Evolutionary conservation across 2,113 vertebrate species (phyloP), one percentile per base, ranked within the genome.

Genomic region (Ochotona princeps): DNA sequence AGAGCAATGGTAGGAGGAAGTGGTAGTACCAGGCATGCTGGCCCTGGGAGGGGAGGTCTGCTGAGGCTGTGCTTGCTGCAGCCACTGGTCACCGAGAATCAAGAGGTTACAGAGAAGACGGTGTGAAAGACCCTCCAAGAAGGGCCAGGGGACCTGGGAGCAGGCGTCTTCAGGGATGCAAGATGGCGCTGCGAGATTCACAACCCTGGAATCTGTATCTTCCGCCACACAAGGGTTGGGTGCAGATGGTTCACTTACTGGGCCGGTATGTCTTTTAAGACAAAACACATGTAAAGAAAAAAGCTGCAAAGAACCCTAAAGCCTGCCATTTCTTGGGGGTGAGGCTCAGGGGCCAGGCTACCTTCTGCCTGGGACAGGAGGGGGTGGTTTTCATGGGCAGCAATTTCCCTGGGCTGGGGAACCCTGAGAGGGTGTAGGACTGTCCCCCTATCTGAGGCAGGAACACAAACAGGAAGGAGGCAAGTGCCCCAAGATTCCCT

Each of bases 351-450:
- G 38, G 60, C 76, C 17, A 57, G 76, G 49, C 32, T 10, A 6
- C 69, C 28, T 74, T 82, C 35, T 90, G 63, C 73, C 60, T 49
- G 70, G 35, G 49, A 0, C 6, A 15, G 32, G 28, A 54, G 83
- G 79, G 83, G 83, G 86, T 66, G 67, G 89, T 86, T 69, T 66
- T 54, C 89, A 70, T 63, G 21, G 82, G 79, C 21, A 38, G 78
- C 38, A 44, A 44, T 44, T 90, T 92, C 88, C 76, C 87, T 35
- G 35, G 83, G 49, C 93, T 92, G 35, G 70, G 83, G 83, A 89
- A 38, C 84, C 28, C 11, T 18, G 78, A 83, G 23, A 25, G 5
- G 80, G 89, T 75, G 90, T 87, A 80, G 72, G 83, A 92, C 74
- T 44, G 69, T 91, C 75, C 90, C 65, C 69, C 83, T 94, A 83